Base-by-base conservation (phyloP, 2,888 invertebrate genomes). In the Standfussiana lucernea region DNA sequence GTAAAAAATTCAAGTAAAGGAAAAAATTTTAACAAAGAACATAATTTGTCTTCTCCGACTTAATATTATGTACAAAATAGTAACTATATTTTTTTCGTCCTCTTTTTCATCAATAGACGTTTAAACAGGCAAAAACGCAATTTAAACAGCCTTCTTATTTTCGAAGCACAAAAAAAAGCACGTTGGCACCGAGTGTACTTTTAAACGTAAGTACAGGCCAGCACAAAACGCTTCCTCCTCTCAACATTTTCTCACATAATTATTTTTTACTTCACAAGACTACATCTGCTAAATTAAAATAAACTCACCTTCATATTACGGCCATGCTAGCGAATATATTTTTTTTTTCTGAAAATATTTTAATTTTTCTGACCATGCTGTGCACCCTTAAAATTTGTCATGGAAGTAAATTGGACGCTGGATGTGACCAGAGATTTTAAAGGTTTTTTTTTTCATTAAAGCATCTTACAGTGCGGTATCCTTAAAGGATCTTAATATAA, bases 321-420 rank as follows among this genome's bases (percentile, higher is more conserved):
- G 71, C 72, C 72, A 56, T 59, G 35, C 64, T 45, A 24, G 73
- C 21, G 66, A 66, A n/a, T n/a, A 21, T 47, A 67, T 61, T 82
- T 82, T 79, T 75, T 77, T 42, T 28, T 42, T 53, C 21, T 45
- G 0, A 32, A 74, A 13, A 50, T 67, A 28, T 80, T 89, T 90
- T 91, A 90, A 88, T 85, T 87, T 87, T 88, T 89, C 89, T 86
- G 82, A 87, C 84, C 83, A 81, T 87, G 80, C 85, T 87, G 81
- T 87, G 86, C 80, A 86, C 88, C 87, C 88, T 90, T 88, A 88
- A 88, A 79, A 85, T 83, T 83, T n/a, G 59, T 81, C 84, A 32
- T 32, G 45, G 85, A 85, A 65, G 3, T 75, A 66, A 56, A n/a
- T 64, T 67, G 35, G 0, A 15, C 11, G 24, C 86, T 72, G 75